A percentile compares a stretch with the other conserved stretches of the same genome.
Conservation (phyloP, 2,797 vertebrate genomes). For the Labroides dimidiatus region DNA sequence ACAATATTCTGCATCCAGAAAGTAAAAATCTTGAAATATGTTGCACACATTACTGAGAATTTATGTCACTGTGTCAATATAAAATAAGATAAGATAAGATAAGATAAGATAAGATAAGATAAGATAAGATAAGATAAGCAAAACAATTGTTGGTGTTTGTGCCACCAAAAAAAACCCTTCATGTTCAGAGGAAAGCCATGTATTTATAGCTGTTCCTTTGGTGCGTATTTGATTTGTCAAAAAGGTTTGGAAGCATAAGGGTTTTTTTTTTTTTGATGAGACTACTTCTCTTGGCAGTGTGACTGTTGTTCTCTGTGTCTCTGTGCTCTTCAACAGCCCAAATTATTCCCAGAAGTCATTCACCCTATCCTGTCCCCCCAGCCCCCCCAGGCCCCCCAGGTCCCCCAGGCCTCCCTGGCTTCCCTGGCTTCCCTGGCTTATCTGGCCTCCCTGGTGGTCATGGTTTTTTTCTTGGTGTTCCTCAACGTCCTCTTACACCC, state of each 20-base stretch:
- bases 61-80: too few relatives aligned
- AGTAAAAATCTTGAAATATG: too few relatives aligned
- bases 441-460: too few relatives aligned
- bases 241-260: background rate
- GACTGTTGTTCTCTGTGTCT: conserved; percentile 11
- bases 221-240: background rate
- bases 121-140: background rate
- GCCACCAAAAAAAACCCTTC: background rate
- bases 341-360: background rate
- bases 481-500: too few relatives aligned
- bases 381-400: too few relatives aligned
- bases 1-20: too few relatives aligned
- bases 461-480: too few relatives aligned
- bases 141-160: background rate
- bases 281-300: background rate
- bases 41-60: too few relatives aligned
- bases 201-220: background rate
- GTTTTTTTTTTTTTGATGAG: background rate
- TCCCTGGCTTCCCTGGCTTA: too few relatives aligned
- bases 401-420: too few relatives aligned
- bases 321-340: conserved; percentile 21
- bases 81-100: background rate
- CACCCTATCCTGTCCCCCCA: too few relatives aligned
- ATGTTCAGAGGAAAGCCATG: rapidly evolving
- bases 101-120: too few relatives aligned